Evolutionary conservation across 2,113 vertebrate species (phyloP), one percentile per base, ranked within the genome.

Genomic region (Pyrgilauda ruficollis): DNA sequence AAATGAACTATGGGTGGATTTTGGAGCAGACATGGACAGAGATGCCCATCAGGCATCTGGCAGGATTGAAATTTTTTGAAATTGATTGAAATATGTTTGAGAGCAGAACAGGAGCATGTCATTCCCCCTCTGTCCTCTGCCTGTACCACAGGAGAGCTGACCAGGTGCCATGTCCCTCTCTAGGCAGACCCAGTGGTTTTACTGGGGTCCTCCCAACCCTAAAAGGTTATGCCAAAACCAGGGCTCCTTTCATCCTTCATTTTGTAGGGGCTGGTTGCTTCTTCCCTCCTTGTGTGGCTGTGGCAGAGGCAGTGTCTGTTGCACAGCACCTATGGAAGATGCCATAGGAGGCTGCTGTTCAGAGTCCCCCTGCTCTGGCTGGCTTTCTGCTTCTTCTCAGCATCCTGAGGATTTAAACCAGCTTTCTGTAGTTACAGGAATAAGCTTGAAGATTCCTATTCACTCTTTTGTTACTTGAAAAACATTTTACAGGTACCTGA

Each of bases 311-410:
- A 17, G 30, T 35, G 46, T 24, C 33, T 52, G 20, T 26, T 17
- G 23, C 72, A 21, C 2, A 2, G 74, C 1, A 1, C 11, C 0
- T 41, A 10, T 37, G 63, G 55, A 28, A 28, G 56, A 68, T 50
- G 55, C 64, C 13, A 1, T 1, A 2, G 3, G 53, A 64, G 13
- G 27, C 49, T 43, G 62, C 49, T 74, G 68, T 19, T 37, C 1
- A 49, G 53, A 73, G 30, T 43, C 15, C 37, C 46, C 35, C 41
- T 76, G 49, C 17, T 33, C 67, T 19, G 7, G 17, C 26, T 55
- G 7, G 12, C 24, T 41, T 59, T 73, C 49, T 76, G 44, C 72
- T 69, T 70, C 88, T 43, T 26, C 68, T 72, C 83, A 64, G 78
- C 11, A 0, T 28, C 49, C 13, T 14, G 24, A 75, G 62, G 49